Percentiles rank a stretch among this genome's conserved stretches.
phyloP scores from a whole-genome alignment of 2,797 vertebrate species.

The Adrianichthys oophorus region DNA sequence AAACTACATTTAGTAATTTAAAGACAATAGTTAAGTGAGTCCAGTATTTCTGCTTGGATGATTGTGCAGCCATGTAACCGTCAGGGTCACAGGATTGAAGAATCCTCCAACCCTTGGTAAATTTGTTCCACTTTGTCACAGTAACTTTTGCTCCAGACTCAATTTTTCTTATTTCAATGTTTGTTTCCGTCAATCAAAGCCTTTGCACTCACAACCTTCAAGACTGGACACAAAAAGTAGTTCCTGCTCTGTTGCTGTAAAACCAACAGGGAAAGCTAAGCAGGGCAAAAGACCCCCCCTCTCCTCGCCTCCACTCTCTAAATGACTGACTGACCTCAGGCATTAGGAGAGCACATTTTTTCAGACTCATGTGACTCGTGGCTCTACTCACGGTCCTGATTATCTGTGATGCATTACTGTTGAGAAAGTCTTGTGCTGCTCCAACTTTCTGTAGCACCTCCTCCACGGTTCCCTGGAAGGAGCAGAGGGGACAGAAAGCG shows the following conservation, averaged over 20 bases:
- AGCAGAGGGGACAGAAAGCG: slow-evolving; percentile 13
- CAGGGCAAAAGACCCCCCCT: neutral
- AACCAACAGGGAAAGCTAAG: slow-evolving; percentile 12
- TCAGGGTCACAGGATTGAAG: neutral
- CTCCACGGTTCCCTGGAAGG: slow-evolving; percentile 54
- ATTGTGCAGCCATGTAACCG: too few species aligned
- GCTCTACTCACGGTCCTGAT: slow-evolving; percentile 80
- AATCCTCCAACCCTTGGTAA: neutral
- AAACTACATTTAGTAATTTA: too few species aligned
- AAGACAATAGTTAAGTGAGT: neutral
- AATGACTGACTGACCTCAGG: slow-evolving; percentile 46
- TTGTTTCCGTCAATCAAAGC: too few species aligned
- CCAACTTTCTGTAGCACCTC: slow-evolving; percentile 51
- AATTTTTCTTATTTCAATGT: too few species aligned
- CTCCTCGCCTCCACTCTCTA: slow-evolving; percentile 9
- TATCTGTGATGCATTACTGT: slow-evolving; percentile 65
- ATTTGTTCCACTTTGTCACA: slow-evolving; percentile 1
- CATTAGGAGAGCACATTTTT: slow-evolving; percentile 46
- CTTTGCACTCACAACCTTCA: too few species aligned
- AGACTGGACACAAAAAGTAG: neutral
- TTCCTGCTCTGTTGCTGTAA: slow-evolving; percentile 10
- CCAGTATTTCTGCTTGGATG: neutral
- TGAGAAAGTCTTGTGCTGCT: slow-evolving; percentile 73
- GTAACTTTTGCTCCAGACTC: neutral
- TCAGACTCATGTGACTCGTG: slow-evolving; percentile 60